Evolutionary conservation across 2,797 vertebrate genomes (phyloP), one percentile per base, ranked within the genome.

Genomic region (Thaleichthys pacificus): DNA sequence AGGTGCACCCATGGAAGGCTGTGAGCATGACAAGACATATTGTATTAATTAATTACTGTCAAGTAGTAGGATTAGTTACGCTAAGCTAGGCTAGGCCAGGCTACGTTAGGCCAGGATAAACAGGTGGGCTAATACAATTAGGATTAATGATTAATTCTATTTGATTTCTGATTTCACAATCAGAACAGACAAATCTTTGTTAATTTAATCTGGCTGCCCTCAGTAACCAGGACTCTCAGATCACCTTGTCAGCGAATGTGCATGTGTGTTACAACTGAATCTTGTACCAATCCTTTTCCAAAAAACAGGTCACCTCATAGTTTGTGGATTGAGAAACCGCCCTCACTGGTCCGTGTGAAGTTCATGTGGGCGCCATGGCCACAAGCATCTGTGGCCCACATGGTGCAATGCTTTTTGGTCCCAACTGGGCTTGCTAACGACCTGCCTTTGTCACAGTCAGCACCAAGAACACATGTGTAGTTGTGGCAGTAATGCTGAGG

Each of bases 371-470:
- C 66, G 60, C 66, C 72, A 67, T 2, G 28, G 73, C 63, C 47
- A 83, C 81, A 67, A 64, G 75, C 91, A 91, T 89, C 83, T 91
- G 91, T 74, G 69, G 74, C 79, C 80, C 87, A 92, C 80, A 90
- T 91, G 87, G 81, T 63, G 71, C 70, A 73, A 84, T 69, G 71
- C 70, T 71, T 70, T 60, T 72, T 77, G 77, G 77, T 77, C 19
- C 17, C 17, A 56, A 17, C 51, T 65, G 63, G 32, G 77, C 60
- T 76, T 71, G 70, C 76, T 38, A 77, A 57, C 9, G 30, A 32
- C 28, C 62, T 67, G 70, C 49, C 74, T 84, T 84, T 74, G 83
- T 69, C 81, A 82, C 76, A 86, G 82, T 85, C 85, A 83, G 81
- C 76, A 84, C 77, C 79, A 77, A 65, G 85, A 85, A 85, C 75